Conservation (phyloP, 2,113 vertebrate genomes). For the Hiodon alosoides region DNA sequence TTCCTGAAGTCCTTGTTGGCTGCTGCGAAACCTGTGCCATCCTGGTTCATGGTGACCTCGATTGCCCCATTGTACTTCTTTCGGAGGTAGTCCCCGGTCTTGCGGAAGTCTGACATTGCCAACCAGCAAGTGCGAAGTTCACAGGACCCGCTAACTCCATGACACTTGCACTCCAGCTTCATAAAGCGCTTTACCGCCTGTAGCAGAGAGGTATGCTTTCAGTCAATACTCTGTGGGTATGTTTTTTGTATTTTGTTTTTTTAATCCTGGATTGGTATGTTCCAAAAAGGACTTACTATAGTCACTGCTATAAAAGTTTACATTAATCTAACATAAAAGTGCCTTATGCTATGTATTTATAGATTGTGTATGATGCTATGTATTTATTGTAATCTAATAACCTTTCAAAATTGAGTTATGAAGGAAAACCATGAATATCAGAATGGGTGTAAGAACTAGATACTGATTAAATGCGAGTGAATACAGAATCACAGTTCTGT, state of each 20-base stretch:
- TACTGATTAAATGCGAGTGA: too few relatives aligned
- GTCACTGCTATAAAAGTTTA: neutral
- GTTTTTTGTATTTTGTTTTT: neutral
- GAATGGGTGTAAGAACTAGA: too few relatives aligned
- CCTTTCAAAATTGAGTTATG: too few relatives aligned
- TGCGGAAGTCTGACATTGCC: slow-evolving; percentile 91
- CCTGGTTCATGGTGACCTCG: slow-evolving; percentile 96
- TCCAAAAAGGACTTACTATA: neutral
- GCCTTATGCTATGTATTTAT: too few relatives aligned
- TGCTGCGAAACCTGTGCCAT: slow-evolving; percentile 85
- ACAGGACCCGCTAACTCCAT: slow-evolving; percentile 94
- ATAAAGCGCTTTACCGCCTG: slow-evolving; percentile 96
- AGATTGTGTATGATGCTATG: too few relatives aligned
- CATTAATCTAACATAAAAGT: too few relatives aligned
- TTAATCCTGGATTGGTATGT: too few relatives aligned
- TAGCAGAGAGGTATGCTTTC: slow-evolving; percentile 31
- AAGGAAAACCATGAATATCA: too few relatives aligned
- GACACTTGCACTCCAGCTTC: slow-evolving; percentile 98
- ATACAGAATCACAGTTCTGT: too few relatives aligned
- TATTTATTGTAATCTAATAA: too few relatives aligned
- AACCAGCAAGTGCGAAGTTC: slow-evolving; percentile 94
- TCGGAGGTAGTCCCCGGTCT: slow-evolving; percentile 86
- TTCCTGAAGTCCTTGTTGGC: slow-evolving; percentile 82
- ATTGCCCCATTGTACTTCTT: slow-evolving; percentile 90
- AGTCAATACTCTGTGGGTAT: slow-evolving; percentile 34